A percentile compares a stretch with the other conserved stretches of the same genome.
phyloP scores from a whole-genome alignment of 92 coral and sea anemone species.

The Hydrozoanthus gracilis region DNA sequence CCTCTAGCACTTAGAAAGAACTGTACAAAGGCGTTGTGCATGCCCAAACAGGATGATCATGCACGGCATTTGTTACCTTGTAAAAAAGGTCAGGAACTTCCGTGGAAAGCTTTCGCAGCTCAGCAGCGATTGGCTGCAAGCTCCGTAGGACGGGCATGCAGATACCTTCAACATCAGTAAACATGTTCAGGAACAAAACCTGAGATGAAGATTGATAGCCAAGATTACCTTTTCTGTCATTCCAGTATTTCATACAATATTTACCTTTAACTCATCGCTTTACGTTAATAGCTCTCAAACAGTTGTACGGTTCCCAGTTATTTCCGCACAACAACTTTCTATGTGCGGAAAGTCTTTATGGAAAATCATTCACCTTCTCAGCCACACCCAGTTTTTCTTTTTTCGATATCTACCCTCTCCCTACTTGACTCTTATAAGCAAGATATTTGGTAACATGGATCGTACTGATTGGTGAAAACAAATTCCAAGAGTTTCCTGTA shows the following conservation, averaged over 20 bases:
- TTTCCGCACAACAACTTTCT: too few relatives aligned
- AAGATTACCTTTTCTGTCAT: background rate
- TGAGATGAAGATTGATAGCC: slow-evolving; percentile 15
- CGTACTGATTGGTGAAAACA: too few relatives aligned
- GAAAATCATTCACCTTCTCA: too few relatives aligned
- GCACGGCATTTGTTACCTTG: slow-evolving; percentile 63
- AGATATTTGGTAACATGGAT: too few relatives aligned
- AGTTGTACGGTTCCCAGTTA: too few relatives aligned
- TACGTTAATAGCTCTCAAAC: too few relatives aligned
- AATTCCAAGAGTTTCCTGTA: too few relatives aligned
- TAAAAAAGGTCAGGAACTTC: slow-evolving; percentile 91
- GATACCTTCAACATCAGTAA: slow-evolving; percentile 82
- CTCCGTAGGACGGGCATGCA: slow-evolving; percentile 87
- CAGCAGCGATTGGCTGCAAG: slow-evolving; percentile 88
- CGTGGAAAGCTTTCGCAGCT: slow-evolving; percentile 81
- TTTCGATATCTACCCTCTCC: too few relatives aligned
- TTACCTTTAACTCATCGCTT: background rate
- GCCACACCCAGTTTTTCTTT: too few relatives aligned
- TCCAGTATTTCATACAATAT: background rate
- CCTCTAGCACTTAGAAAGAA: too few relatives aligned
- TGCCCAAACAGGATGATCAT: background rate
- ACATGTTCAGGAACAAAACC: slow-evolving; percentile 92
- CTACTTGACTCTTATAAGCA: too few relatives aligned
- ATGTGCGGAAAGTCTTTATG: too few relatives aligned
- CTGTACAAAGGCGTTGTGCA: background rate